phyloP scores from a whole-genome alignment of 2,797 vertebrate species.

The Catamblyrhynchus diadema region DNA sequence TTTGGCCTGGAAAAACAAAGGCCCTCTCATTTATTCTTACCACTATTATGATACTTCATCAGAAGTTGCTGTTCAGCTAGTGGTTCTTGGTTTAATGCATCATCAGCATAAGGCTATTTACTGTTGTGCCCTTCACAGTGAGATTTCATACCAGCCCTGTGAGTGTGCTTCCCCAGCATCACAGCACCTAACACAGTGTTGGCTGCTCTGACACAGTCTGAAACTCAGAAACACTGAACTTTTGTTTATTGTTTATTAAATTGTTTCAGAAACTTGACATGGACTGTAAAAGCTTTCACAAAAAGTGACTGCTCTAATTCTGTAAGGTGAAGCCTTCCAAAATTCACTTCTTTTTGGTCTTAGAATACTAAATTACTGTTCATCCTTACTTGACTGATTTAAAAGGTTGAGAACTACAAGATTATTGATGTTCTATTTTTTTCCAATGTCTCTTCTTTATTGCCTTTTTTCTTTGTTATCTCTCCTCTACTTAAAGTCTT shows the following conservation, averaged over 20 bases:
- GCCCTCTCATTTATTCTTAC: neutral
- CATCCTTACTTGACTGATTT: slow-evolving; percentile 7
- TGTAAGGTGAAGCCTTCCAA: neutral
- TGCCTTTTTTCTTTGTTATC: slow-evolving; percentile 24
- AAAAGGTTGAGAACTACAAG: slow-evolving; percentile 16
- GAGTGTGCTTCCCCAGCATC: neutral
- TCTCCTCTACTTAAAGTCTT: slow-evolving; percentile 31
- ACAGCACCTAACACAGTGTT: too few relatives aligned
- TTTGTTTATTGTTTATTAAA: neutral
- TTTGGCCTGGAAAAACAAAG: neutral
- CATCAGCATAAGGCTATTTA: neutral
- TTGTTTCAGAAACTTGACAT: neutral
- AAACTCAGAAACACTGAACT: neutral
- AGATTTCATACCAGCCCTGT: neutral
- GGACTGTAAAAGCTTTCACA: neutral
- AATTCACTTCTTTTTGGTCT: neutral
- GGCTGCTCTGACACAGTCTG: neutral
- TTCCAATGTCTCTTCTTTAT: neutral
- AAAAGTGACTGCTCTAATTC: neutral
- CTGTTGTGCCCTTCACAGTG: neutral
- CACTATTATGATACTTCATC: neutral
- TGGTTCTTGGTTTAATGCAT: neutral
- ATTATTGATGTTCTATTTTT: neutral
- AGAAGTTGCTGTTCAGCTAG: neutral
- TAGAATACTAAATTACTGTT: neutral